Percentiles rank a stretch among this genome's conserved stretches.
Evolutionary conservation across 2,888 invertebrate genomes (phyloP).

Genomic region (Cataglyphis livida): DNA sequence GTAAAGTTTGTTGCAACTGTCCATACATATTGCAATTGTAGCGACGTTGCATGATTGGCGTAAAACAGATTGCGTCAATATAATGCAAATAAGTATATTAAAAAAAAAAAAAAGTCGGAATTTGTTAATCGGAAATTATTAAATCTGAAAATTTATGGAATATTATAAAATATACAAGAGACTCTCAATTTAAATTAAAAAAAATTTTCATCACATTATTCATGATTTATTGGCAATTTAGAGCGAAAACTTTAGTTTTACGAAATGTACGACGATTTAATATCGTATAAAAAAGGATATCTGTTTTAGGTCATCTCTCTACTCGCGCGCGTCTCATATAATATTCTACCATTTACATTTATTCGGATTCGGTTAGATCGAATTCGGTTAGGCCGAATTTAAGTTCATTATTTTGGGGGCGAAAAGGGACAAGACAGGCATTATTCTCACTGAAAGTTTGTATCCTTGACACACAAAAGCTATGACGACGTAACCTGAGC

Average conservation of each 20-base stretch:
- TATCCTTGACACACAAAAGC: slow-evolving; percentile 77
- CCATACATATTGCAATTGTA: slow-evolving; percentile 28
- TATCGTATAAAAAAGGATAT: neutral
- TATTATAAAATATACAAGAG: neutral
- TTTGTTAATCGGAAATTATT: neutral
- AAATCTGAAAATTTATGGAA: neutral
- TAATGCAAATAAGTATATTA: neutral
- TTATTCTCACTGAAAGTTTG: slow-evolving; percentile 68
- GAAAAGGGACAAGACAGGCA: slow-evolving; percentile 45
- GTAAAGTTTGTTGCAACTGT: slow-evolving; percentile 52
- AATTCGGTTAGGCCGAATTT: slow-evolving; percentile 26
- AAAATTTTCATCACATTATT: neutral
- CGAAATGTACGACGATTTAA: neutral
- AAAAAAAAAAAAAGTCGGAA: neutral
- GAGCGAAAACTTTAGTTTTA: neutral
- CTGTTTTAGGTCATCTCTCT: neutral
- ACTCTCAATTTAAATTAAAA: neutral
- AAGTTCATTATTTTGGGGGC: slow-evolving; percentile 28
- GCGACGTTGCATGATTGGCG: slow-evolving; percentile 36
- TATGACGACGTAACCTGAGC: slow-evolving; percentile 52
- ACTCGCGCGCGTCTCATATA: neutral
- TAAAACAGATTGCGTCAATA: slow-evolving; percentile 5
- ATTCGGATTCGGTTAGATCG: neutral
- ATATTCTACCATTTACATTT: slow-evolving; percentile 27
- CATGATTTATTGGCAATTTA: neutral